Conservation (phyloP, 2,888 invertebrate genomes). For the Cephalotes varians region DNA sequence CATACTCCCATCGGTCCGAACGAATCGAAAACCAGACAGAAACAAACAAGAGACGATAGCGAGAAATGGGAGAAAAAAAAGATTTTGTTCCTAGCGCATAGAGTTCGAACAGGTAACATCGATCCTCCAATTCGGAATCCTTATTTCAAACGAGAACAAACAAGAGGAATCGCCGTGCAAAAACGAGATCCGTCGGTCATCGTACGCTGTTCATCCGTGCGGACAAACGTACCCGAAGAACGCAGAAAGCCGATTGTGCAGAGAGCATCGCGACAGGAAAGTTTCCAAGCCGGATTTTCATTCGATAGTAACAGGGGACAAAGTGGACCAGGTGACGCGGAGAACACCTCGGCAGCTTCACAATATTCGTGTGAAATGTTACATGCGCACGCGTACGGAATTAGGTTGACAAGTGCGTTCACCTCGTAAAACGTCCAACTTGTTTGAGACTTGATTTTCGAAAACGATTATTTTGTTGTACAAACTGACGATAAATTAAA, state of each 20-base stretch:
- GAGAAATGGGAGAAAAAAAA: conserved; percentile 6
- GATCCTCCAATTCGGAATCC: conserved; percentile 40
- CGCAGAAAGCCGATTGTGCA: conserved; percentile 71
- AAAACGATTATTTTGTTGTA: not conserved
- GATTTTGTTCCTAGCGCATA: conserved; percentile 29
- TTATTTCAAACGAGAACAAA: conserved; percentile 55
- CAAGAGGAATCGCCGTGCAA: conserved; percentile 46
- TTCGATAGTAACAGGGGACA: conserved; percentile 69
- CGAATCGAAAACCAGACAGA: conserved; percentile 57
- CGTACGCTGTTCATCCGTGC: conserved; percentile 47
- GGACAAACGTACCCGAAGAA: conserved; percentile 54
- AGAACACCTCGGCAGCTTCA: conserved; percentile 28
- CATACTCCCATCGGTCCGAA: conserved; percentile 76
- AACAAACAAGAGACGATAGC: conserved; percentile 53
- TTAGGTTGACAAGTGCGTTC: conserved; percentile 11
- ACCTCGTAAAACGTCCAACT: not conserved
- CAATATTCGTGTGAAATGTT: conserved; percentile 35
- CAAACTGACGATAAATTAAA: not conserved
- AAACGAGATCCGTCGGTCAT: conserved; percentile 52
- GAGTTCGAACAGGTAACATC: conserved; percentile 42
- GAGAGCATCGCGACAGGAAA: conserved; percentile 62
- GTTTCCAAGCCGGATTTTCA: conserved; percentile 75
- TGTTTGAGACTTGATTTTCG: not conserved
- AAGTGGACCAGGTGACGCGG: conserved; percentile 59
- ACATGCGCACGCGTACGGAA: conserved; percentile 18